phyloP scores from a whole-genome alignment of 1,140 invertebrate genomes.

The Adelges cooleyi region DNA sequence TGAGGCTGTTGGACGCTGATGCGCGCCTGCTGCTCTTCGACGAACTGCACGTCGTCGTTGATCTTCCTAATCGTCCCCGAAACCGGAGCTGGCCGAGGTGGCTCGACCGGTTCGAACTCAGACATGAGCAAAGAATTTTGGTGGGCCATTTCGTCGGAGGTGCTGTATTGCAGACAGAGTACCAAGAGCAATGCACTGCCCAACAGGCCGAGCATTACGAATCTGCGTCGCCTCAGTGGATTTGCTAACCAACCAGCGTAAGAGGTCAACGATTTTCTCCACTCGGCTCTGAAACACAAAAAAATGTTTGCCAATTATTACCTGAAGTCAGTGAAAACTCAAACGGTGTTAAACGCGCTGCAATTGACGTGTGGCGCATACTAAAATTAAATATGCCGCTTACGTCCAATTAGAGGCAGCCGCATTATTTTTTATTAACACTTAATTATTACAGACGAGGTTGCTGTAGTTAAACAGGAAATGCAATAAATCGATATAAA shows the following conservation, averaged over 20 bases:
- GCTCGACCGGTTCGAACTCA: not conserved
- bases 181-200: slow-evolving; percentile 33
- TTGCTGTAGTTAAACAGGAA: too few species aligned
- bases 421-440: too few species aligned
- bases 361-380: too few species aligned
- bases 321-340: too few species aligned
- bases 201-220: slow-evolving; percentile 33
- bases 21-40: slow-evolving; percentile 18
- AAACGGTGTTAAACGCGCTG: too few species aligned
- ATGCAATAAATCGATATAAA: too few species aligned
- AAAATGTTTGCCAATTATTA: too few species aligned
- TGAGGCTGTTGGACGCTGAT: not conserved
- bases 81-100: not conserved
- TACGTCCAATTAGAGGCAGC: too few species aligned
- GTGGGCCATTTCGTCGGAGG: slow-evolving; percentile 26
- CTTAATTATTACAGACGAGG: too few species aligned
- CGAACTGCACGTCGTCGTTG: slow-evolving; percentile 31
- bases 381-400: too few species aligned
- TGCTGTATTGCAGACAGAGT: slow-evolving; percentile 36
- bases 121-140: slow-evolving; percentile 5
- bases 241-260: slow-evolving; percentile 35
- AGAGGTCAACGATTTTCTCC: slow-evolving; percentile 30
- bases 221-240: slow-evolving; percentile 36
- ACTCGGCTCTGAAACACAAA: slow-evolving; percentile 2
- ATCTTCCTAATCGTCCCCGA: not conserved